These are phyloP conservation scores for Harlomillsia oculata DNA, from an alignment of 1,140 invertebrate genomes.

Conservation along the genomic window DNA sequence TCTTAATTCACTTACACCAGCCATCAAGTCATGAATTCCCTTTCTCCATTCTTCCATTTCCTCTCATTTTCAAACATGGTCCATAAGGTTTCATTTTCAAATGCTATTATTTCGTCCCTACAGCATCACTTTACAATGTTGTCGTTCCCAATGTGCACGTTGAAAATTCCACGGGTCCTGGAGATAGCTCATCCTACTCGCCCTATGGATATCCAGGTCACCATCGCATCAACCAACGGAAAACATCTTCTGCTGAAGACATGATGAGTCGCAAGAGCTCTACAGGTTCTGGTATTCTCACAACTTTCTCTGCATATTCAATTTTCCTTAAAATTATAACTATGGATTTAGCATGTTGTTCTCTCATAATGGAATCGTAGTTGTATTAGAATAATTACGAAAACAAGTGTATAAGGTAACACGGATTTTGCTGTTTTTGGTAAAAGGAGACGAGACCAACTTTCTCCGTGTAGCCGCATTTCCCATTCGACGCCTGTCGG, in stretches of 20 bases:
- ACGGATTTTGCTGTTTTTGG: conserved; percentile 1
- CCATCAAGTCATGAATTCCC: too few relatives aligned
- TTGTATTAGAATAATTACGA: too few relatives aligned
- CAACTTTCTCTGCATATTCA: conserved; percentile 36
- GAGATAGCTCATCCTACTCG: background rate
- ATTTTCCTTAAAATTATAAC: too few relatives aligned
- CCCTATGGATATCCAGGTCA: background rate
- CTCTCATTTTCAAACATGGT: too few relatives aligned
- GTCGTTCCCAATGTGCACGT: conserved; percentile 42
- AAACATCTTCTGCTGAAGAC: conserved; percentile 76
- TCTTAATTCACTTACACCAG: background rate
- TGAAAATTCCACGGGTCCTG: conserved; percentile 53
- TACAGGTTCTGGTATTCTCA: conserved; percentile 42
- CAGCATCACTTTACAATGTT: conserved; percentile 1
- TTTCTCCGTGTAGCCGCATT: conserved; percentile 15
- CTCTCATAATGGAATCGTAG: too few relatives aligned
- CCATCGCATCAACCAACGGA: conserved; percentile 65
- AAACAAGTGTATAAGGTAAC: conserved; percentile 4
- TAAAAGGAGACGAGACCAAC: background rate
- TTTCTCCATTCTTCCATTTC: too few relatives aligned
- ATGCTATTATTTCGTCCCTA: too few relatives aligned
- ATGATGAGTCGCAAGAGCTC: conserved; percentile 65
- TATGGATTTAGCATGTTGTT: too few relatives aligned
- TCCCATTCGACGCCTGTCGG: conserved; percentile 16
- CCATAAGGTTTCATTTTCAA: too few relatives aligned